These are phyloP conservation scores for Pelecanus crispus DNA, from an alignment of 2,113 vertebrate species.

Conservation along the genomic window DNA sequence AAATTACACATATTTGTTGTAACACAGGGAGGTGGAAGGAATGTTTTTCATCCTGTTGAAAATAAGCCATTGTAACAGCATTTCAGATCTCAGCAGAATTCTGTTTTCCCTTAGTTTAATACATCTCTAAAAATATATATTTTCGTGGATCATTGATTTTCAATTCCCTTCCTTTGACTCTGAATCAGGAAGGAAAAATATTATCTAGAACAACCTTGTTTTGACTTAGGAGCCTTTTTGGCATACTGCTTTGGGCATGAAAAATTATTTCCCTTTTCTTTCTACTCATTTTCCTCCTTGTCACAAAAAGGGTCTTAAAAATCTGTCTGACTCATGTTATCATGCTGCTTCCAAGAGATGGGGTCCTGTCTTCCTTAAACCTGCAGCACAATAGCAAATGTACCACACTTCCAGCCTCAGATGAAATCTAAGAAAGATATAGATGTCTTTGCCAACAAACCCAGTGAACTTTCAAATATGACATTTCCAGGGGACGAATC, in stretches of 20 bases:
- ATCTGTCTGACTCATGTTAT: neutral
- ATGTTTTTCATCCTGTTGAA: neutral
- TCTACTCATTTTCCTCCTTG: neutral
- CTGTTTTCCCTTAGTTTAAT: neutral
- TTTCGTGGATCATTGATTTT: slow-evolving; percentile 23
- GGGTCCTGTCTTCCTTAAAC: neutral
- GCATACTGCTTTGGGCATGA: neutral
- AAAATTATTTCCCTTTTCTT: neutral
- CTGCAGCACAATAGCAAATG: neutral
- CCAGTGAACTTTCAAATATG: slow-evolving; percentile 43
- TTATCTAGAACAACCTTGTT: neutral
- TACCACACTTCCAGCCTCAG: neutral
- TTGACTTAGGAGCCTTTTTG: neutral
- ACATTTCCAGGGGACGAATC: slow-evolving; percentile 27
- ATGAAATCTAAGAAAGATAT: neutral
- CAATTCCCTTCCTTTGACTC: neutral
- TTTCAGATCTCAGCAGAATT: neutral
- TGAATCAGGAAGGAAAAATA: neutral
- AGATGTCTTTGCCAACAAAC: neutral
- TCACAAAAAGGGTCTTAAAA: neutral
- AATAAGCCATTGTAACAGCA: neutral
- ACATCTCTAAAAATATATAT: neutral
- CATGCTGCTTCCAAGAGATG: neutral
- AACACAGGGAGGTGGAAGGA: neutral
- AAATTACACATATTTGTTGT: neutral